Conservation (phyloP, 2,888 invertebrate genomes). For the Mystacides longicornis region DNA sequence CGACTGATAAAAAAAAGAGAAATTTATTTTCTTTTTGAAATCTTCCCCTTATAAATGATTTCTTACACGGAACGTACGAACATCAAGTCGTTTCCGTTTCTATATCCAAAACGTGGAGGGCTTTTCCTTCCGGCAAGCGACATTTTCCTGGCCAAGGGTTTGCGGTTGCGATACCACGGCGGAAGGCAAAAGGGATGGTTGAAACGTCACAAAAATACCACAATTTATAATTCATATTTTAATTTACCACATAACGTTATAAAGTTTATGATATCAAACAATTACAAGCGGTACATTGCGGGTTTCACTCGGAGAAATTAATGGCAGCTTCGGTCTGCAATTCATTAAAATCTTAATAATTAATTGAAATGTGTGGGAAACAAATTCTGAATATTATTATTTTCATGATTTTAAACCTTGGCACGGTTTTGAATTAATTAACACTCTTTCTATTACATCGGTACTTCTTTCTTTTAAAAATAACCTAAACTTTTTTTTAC, state of each 20-base stretch:
- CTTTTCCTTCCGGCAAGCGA: conserved; percentile 10
- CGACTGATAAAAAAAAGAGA: background rate
- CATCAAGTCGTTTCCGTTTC: conserved; percentile 7
- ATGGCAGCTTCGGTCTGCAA: too few species aligned
- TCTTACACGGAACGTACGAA: conserved; percentile 1
- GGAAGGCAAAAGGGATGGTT: background rate
- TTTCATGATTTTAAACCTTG: too few species aligned
- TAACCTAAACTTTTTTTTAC: too few species aligned
- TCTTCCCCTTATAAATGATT: conserved; percentile 2
- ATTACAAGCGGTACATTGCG: too few species aligned
- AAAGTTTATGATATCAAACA: conserved; percentile 3
- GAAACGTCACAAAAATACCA: conserved; percentile 13
- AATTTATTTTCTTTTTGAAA: background rate
- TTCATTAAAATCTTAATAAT: too few species aligned
- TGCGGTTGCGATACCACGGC: conserved; percentile 6
- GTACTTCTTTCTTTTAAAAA: too few species aligned
- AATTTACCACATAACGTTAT: conserved; percentile 3
- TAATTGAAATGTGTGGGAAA: too few species aligned
- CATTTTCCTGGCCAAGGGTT: conserved; percentile 12
- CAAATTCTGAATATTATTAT: too few species aligned
- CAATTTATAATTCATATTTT: conserved; percentile 9
- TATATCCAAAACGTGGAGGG: conserved; percentile 1
- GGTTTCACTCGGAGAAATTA: too few species aligned
- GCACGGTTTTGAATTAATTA: too few species aligned
- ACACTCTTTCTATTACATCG: too few species aligned